A percentile compares a stretch with the other conserved stretches of the same genome.
Evolutionary conservation across 2,888 invertebrate species (phyloP).

Genomic region (Monopis laevigella): DNA sequence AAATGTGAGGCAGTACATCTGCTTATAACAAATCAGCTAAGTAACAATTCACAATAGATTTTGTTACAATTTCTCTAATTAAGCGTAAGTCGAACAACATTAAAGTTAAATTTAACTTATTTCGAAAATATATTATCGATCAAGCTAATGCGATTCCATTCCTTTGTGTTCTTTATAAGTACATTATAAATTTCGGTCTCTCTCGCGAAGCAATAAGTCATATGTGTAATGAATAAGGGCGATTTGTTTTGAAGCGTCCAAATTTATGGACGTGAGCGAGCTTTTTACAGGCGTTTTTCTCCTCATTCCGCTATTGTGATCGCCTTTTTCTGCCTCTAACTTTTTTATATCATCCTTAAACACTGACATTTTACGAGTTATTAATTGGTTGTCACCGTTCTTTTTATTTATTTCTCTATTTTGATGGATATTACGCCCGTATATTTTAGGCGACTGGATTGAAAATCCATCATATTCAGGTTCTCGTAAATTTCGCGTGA

Average conservation of each 20-base stretch:
- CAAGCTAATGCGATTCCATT: constrained; percentile 28
- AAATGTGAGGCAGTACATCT: too few relatives aligned
- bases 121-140: too few relatives aligned
- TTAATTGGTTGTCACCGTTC: constrained; percentile 62
- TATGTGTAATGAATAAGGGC: constrained; percentile 66
- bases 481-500: constrained; percentile 64
- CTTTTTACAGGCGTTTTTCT: constrained; percentile 62
- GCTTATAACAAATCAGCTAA: too few relatives aligned
- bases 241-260: constrained; percentile 66
- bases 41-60: too few relatives aligned
- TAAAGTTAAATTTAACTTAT: too few relatives aligned
- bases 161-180: constrained; percentile 51
- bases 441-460: constrained; percentile 55
- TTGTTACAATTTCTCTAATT: too few relatives aligned
- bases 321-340: constrained; percentile 51
- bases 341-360: constrained; percentile 54
- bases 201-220: constrained; percentile 55
- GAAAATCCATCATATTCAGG: constrained; percentile 69
- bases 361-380: constrained; percentile 67
- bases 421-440: constrained; percentile 51
- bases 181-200: constrained; percentile 52
- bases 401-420: constrained; percentile 66
- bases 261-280: constrained; percentile 62
- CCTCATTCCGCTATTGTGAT: constrained; percentile 56
- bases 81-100: too few relatives aligned